Base-by-base conservation (phyloP, 2,888 invertebrate species). In the Drosophila phalerata region DNA sequence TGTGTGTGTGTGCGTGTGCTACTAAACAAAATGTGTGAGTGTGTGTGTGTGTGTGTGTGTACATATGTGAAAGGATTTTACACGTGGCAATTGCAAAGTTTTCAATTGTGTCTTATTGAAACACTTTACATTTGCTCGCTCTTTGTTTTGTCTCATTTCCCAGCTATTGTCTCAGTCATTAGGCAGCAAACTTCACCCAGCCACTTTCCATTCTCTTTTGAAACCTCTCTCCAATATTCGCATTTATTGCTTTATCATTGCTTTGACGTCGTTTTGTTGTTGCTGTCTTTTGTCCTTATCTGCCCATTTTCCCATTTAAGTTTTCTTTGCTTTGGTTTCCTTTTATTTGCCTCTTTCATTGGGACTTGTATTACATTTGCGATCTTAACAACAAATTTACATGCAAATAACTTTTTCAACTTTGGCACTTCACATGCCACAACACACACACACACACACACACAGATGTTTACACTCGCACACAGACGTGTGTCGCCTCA, bases 351-450 rank as follows among this genome's bases (percentile, higher is more conserved):
- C 67, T 57, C 61, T 67, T 70, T 56, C 57, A 47, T 69, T 67
- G 67, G 47, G 68, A 49, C 60, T 83, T 77, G 45, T 84, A 79
- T 84, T 84, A 86, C 86, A 78, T 85, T 82, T 85, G 83, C 69
- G 80, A 74, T 80, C 72, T 80, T 81, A 81, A 70, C 80, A 86
- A 80, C 86, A 84, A 88, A 86, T 86, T 88, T 86, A 86, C 84
- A 86, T 86, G 88, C 85, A 86, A 86, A 88, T 86, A 86, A 86
- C 86, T 86, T 88, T 85, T 81, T 86, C 80, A 88, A 88, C 88
- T 86, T 85, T 88, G 74, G 62, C 73, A 78, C 81, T 83, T 85
- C 64, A 67, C 61, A 71, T 69, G 64, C 65, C 53, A 37, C 40
- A 56, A 17, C 40, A 63, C 56, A 53, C 48, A 65, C 37, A 43